phyloP scores from a whole-genome alignment of 2,888 invertebrate species.

The Dinocampus coccinellae region DNA sequence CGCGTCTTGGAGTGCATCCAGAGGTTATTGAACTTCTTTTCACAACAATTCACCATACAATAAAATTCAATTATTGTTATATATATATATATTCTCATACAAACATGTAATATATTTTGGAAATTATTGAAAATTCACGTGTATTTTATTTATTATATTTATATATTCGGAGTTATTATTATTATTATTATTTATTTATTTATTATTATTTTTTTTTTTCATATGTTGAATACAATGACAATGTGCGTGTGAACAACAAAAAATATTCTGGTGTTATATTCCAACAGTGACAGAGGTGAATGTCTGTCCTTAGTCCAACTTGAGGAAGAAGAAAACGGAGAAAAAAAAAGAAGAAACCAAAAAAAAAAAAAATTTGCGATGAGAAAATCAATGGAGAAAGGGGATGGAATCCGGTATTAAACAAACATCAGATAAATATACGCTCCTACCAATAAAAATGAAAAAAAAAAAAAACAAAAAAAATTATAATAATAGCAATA shows the following conservation, averaged over 20 bases:
- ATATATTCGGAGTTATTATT: too few species aligned
- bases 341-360: conserved; percentile 1
- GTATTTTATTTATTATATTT: too few species aligned
- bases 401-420: not conserved
- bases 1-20: conserved; percentile 67
- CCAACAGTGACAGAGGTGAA: conserved; percentile 67
- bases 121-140: too few species aligned
- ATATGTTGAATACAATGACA: too few species aligned
- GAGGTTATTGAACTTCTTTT: conserved; percentile 67
- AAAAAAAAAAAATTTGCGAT: not conserved
- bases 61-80: conserved; percentile 51
- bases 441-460: not conserved
- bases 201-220: too few species aligned
- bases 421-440: not conserved
- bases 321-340: conserved; percentile 57
- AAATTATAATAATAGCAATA: too few species aligned
- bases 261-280: conserved; percentile 63
- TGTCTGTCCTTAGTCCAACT: conserved; percentile 69
- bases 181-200: too few species aligned
- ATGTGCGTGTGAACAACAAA: too few species aligned
- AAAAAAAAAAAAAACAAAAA: too few species aligned
- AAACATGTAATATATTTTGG: too few species aligned
- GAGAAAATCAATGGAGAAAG: not conserved
- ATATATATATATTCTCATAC: too few species aligned
- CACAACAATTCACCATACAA: conserved; percentile 55